Base-by-base conservation (phyloP, 2,888 invertebrate genomes). In the Philaethria dido region DNA sequence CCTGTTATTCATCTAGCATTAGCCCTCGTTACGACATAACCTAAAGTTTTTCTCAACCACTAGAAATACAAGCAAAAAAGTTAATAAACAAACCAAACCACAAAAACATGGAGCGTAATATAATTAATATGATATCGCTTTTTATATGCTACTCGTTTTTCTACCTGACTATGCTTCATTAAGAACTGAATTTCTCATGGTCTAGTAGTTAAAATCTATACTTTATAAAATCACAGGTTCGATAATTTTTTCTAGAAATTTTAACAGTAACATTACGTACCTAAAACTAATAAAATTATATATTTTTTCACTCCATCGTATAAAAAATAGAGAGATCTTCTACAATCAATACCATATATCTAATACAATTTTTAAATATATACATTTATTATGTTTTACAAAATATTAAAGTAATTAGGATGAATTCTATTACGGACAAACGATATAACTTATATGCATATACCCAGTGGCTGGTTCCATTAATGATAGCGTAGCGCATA, bases 401-500 rank as follows among this genome's bases (percentile, higher is more conserved):
- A 57, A n/a, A 42, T 39, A 55, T 39, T 3, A 55, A 22, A 42
- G n/a, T 22, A 57, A 33, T 52, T 16, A 5, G 22, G 42, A 13
- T 25, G 42, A 25, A 25, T 22, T 25, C 25, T 42, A 42, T 42
- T 25, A 57, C 42, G 25, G 42, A 42, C 57, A 57, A 42, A 57
- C 22, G 22, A 47, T 44, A 48, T 57, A 64, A 55, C 47, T 64
- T 64, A 57, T 48, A 55, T 64, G 57, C 52, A 62, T 55, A 55
- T 36, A 36, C 13, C 50, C n/a, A 39, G 48, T 48, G 64, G 64
- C 55, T 42, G 48, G 48, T 48, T 48, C 47, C 69, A 67, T 64
- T 68, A 70, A 70, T 68, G 68, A 70, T 72, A 65, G 62, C 54
- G 61, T 65, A 63, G 59, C 42, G 60, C 50, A 57, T 57, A 50